phyloP scores from a whole-genome alignment of 2,113 vertebrate genomes.

The Macrotis lagotis region DNA sequence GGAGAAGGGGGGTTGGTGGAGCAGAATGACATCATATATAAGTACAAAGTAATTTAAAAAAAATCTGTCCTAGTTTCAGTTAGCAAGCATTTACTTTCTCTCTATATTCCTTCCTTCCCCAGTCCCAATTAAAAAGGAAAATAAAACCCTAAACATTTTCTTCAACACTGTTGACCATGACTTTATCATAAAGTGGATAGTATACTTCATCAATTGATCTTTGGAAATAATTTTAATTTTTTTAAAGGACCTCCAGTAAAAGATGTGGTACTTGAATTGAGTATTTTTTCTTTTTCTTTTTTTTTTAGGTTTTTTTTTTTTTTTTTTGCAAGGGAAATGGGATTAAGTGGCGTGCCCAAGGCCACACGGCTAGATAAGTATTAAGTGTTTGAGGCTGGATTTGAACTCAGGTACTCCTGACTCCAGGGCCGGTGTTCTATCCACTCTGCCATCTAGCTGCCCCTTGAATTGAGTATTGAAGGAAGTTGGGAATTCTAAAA shows the following conservation, averaged over 20 bases:
- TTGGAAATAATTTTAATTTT: neutral
- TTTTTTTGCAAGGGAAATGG: too few relatives aligned
- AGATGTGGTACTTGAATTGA: neutral
- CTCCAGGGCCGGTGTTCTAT: too few relatives aligned
- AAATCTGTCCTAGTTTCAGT: neutral
- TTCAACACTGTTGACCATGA: neutral
- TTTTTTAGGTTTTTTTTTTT: too few relatives aligned
- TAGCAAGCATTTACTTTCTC: neutral
- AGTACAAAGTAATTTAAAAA: neutral
- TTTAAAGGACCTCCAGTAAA: neutral
- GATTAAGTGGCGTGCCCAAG: too few relatives aligned
- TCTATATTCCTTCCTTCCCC: too few relatives aligned
- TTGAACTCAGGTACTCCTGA: too few relatives aligned
- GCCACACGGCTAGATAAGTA: too few relatives aligned
- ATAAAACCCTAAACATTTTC: neutral
- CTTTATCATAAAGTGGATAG: neutral
- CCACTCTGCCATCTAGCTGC: too few relatives aligned
- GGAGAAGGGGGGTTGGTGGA: too few relatives aligned
- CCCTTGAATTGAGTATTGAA: neutral
- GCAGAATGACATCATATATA: neutral
- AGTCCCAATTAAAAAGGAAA: neutral
- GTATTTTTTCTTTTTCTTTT: too few relatives aligned
- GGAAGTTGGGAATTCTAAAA: neutral
- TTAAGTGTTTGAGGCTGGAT: too few relatives aligned
- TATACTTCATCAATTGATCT: neutral